phyloP scores from a whole-genome alignment of 2,888 invertebrate species.

The Bombyx huttoni region DNA sequence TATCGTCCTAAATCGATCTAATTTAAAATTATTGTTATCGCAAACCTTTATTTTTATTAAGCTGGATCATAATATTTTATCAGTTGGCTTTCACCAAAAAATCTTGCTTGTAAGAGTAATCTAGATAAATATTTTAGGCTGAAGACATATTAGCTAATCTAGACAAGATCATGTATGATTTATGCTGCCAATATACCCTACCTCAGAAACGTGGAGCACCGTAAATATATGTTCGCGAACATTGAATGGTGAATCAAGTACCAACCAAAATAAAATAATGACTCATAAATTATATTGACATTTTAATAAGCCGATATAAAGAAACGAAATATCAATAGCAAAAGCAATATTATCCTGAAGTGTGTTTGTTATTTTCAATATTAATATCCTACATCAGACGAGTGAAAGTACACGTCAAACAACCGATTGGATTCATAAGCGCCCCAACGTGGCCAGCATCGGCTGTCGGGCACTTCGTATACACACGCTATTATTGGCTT shows the following conservation, averaged over 20 bases:
- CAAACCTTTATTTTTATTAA: slow-evolving; percentile 62
- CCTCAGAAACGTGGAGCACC: background rate
- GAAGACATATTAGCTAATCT: background rate
- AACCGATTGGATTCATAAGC: background rate
- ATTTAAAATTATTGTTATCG: slow-evolving; percentile 69
- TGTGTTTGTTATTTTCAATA: background rate
- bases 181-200: background rate
- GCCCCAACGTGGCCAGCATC: background rate
- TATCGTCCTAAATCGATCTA: slow-evolving; percentile 69
- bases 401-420: background rate
- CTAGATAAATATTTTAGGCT: slow-evolving; percentile 2
- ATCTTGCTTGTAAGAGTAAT: slow-evolving; percentile 22
- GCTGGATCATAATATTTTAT: slow-evolving; percentile 51
- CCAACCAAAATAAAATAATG: too few relatives aligned
- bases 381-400: background rate
- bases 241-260: too few relatives aligned
- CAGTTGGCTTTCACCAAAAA: slow-evolving; percentile 22
- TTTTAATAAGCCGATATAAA: background rate
- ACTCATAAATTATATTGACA: too few relatives aligned
- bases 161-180: background rate
- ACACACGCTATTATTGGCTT: slow-evolving; percentile 35
- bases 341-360: background rate
- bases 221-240: too few relatives aligned
- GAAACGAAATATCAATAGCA: background rate
- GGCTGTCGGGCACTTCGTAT: background rate